A percentile compares a stretch with the other conserved stretches of the same genome.
Conservation (phyloP, 2,113 vertebrate species). For the Clarias batrachus region DNA sequence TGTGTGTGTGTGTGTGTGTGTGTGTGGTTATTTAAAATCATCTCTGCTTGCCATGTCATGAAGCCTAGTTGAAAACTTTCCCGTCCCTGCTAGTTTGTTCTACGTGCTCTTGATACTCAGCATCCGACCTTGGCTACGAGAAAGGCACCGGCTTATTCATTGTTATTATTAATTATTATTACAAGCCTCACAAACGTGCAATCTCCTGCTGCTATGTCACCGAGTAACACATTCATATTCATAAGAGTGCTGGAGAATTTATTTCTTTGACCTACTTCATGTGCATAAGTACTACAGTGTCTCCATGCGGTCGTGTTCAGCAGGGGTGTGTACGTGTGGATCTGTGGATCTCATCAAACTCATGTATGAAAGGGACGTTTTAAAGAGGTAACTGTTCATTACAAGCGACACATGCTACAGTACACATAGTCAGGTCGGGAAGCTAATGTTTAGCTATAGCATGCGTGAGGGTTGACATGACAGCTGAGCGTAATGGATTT, state of each 20-base stretch:
- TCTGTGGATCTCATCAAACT: background rate
- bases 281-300: constrained; percentile 60
- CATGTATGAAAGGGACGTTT: background rate
- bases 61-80: background rate
- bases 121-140: background rate
- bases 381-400: background rate
- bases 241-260: constrained; percentile 69
- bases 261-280: constrained; percentile 68
- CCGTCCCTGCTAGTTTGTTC: background rate
- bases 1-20: constrained; percentile 29
- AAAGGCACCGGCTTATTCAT: background rate
- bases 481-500: background rate
- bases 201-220: constrained; percentile 55
- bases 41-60: background rate
- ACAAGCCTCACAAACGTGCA: constrained; percentile 72
- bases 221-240: constrained; percentile 69
- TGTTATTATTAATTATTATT: constrained; percentile 49
- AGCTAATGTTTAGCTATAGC: background rate
- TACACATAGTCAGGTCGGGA: background rate
- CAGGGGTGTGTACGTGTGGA: background rate
- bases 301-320: constrained; percentile 36
- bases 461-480: background rate
- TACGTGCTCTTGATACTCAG: background rate
- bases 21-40: background rate
- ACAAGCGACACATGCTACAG: background rate